Evolutionary conservation across 2,888 invertebrate species (phyloP).

Genomic region (Drosophila eohydei): DNA sequence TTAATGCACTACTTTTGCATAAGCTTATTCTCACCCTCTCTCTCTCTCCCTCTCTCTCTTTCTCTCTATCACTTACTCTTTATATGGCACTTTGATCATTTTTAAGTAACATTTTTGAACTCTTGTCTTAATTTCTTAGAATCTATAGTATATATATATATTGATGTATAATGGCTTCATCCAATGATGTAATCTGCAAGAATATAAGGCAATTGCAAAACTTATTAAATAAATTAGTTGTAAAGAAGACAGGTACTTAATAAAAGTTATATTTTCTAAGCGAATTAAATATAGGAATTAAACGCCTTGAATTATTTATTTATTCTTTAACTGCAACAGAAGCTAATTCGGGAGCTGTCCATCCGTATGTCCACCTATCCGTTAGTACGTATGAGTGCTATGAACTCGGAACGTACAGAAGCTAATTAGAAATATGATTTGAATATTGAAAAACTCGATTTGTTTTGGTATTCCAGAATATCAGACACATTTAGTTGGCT

Average conservation of each 20-base stretch:
- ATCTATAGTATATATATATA: background rate
- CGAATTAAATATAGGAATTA: background rate
- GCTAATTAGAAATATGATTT: no score
- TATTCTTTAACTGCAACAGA: background rate
- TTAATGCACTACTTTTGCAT: constrained; percentile 5
- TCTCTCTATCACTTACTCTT: background rate
- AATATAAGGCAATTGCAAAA: background rate
- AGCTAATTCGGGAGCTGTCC: background rate
- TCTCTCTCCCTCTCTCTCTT: background rate
- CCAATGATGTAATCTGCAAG: background rate
- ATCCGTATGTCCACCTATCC: background rate
- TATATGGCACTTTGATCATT: constrained; percentile 22
- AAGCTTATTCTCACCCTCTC: background rate
- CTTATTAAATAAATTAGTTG: background rate
- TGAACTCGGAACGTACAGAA: no score
- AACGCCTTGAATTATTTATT: background rate
- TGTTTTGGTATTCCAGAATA: no score
- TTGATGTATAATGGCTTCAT: constrained; percentile 1
- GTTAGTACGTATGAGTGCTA: background rate
- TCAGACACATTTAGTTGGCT: no score
- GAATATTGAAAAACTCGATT: no score
- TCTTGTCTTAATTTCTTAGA: background rate
- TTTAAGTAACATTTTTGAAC: constrained; percentile 1
- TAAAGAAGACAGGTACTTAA: background rate
- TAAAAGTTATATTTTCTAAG: background rate